Percentiles rank a stretch among this genome's conserved stretches.
Evolutionary conservation across 2,113 vertebrate genomes (phyloP).

Genomic region (Gracilinanus agilis): DNA sequence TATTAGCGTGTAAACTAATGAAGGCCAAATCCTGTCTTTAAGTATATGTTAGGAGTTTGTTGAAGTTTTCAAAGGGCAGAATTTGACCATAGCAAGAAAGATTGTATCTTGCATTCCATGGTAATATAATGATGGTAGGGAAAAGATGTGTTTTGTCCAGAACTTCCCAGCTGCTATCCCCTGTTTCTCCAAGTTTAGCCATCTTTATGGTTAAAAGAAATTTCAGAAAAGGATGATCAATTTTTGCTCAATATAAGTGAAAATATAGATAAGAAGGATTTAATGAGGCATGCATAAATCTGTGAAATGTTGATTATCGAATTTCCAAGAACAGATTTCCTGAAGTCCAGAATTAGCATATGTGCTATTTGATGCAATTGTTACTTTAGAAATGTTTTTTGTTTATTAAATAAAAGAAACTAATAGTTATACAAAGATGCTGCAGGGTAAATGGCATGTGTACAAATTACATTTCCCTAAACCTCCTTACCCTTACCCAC

Average conservation of each 20-base stretch:
- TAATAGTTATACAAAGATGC: conserved; percentile 65
- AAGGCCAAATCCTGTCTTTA: conserved; percentile 50
- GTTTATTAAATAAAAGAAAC: conserved; percentile 75
- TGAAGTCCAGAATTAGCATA: background rate
- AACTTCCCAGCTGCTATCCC: conserved; percentile 43
- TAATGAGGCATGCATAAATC: background rate
- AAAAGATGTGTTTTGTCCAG: conserved; percentile 1
- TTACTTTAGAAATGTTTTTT: conserved; percentile 58
- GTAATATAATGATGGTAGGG: conserved; percentile 27
- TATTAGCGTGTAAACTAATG: conserved; percentile 8
- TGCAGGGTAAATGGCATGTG: conserved; percentile 59
- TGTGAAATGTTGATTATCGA: background rate
- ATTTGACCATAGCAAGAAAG: conserved; percentile 59
- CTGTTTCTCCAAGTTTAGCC: conserved; percentile 21
- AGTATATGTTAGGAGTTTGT: conserved; percentile 10
- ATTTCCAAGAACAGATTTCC: conserved; percentile 30
- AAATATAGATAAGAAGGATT: conserved; percentile 3
- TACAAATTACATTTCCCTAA: conserved; percentile 62
- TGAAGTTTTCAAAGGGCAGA: conserved; percentile 51
- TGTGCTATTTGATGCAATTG: conserved; percentile 14
- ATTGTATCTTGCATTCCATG: conserved; percentile 55
- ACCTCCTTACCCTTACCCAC: background rate
- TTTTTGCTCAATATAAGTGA: background rate
- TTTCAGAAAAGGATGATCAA: conserved; percentile 17
- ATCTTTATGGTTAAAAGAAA: conserved; percentile 50